phyloP scores from a whole-genome alignment of 2,113 vertebrate species.

The Steatornis caripensis region DNA sequence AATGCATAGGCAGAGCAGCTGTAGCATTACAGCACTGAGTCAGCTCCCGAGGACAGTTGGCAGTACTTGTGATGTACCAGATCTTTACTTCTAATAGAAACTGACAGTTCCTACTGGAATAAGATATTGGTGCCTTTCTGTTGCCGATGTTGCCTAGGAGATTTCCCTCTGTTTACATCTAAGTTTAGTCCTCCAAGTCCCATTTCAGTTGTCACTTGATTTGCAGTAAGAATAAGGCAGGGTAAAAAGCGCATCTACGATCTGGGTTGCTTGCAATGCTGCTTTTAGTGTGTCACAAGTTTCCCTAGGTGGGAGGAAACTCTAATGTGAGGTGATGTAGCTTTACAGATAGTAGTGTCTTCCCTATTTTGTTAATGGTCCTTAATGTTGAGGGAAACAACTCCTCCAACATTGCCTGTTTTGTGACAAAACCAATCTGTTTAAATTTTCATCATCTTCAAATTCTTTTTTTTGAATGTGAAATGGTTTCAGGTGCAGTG shows the following conservation, averaged over 20 bases:
- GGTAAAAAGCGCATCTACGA: background rate
- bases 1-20: background rate
- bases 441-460: background rate
- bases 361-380: background rate
- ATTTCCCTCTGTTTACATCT: background rate
- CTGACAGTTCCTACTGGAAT: background rate
- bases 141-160: background rate
- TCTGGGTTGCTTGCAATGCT: background rate
- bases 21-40: background rate
- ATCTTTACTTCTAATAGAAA: background rate
- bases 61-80: background rate
- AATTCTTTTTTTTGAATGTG: background rate
- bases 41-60: background rate
- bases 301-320: background rate
- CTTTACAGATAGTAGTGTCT: background rate
- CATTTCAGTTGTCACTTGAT: background rate
- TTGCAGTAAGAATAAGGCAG: background rate
- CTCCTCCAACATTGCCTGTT: background rate
- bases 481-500: background rate
- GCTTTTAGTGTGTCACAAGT: background rate
- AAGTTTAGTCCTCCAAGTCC: background rate
- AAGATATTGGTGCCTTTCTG: background rate
- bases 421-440: background rate
- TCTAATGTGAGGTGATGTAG: background rate
- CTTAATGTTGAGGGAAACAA: background rate